Conservation (phyloP, 2,113 vertebrate species). For the Cavia porcellus region DNA sequence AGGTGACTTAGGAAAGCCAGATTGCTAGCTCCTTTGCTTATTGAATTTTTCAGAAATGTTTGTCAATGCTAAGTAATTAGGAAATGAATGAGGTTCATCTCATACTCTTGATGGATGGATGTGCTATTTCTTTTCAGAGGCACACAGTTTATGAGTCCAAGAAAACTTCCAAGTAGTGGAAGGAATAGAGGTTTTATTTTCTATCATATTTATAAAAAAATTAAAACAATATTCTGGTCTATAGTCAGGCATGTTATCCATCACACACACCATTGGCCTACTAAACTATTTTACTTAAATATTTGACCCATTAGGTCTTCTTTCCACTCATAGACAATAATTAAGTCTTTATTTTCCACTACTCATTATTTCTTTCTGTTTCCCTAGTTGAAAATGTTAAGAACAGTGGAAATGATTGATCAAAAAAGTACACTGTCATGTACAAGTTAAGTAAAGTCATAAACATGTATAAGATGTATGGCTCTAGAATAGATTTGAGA, state of each 20-base stretch:
- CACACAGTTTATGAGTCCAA: conserved; percentile 47
- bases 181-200: neutral
- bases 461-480: neutral
- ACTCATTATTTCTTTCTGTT: neutral
- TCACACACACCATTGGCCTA: neutral
- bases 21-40: conserved; percentile 21
- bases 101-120: neutral
- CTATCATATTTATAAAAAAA: conserved; percentile 51
- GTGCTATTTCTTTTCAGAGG: conserved; percentile 34
- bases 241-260: neutral
- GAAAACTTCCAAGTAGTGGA: conserved; percentile 26
- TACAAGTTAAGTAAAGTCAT: neutral
- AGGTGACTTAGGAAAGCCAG: neutral
- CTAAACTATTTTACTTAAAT: neutral
- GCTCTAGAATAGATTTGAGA: neutral
- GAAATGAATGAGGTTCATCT: conserved; percentile 49
- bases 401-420: conserved; percentile 3
- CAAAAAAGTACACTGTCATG: neutral
- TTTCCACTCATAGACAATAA: neutral
- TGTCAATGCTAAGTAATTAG: conserved; percentile 38
- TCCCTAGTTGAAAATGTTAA: conserved; percentile 13
- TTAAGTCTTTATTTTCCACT: conserved; percentile 25
- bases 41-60: conserved; percentile 46
- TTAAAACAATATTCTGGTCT: conserved; percentile 5
- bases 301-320: neutral